Evolutionary conservation across 2,113 vertebrate genomes (phyloP).

Genomic region (Montifringilla adamsi): DNA sequence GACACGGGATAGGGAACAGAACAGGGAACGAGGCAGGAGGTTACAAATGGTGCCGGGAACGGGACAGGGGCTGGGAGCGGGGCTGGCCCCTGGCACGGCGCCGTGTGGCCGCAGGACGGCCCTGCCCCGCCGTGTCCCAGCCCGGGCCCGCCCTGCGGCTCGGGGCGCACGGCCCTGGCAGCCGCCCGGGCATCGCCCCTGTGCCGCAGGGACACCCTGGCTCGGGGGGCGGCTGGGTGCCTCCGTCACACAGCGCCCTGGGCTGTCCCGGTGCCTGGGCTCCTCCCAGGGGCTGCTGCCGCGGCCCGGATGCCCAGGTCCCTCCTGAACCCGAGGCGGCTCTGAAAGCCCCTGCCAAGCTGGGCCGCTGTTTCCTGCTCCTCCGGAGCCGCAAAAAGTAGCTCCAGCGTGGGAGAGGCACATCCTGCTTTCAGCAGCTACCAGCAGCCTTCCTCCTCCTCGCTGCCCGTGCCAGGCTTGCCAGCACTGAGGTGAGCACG

Average conservation of each 20-base stretch:
- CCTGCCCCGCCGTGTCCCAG: not conserved
- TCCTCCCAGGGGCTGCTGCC: not conserved
- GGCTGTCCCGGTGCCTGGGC: not conserved
- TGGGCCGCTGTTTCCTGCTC: not conserved
- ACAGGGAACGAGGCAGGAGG: too few relatives aligned
- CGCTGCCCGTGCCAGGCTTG: not conserved
- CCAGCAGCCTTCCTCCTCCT: not conserved
- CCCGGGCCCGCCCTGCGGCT: not conserved
- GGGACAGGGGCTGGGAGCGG: not conserved
- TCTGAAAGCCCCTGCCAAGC: not conserved
- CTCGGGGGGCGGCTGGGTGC: not conserved
- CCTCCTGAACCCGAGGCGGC: not conserved
- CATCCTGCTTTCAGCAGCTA: not conserved
- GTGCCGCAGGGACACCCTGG: not conserved
- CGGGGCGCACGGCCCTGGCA: not conserved
- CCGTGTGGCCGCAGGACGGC: not conserved
- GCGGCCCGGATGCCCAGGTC: rapidly evolving
- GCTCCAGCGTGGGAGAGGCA: not conserved
- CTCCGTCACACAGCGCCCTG: not conserved
- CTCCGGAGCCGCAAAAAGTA: not conserved
- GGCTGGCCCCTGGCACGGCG: not conserved
- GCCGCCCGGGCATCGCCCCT: not conserved
- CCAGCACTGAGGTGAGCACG: constrained; percentile 23
- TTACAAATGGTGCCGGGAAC: too few relatives aligned
- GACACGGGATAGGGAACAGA: not conserved